Percentiles rank a stretch among this genome's conserved stretches.
Evolutionary conservation across 2,888 invertebrate genomes (phyloP).

Genomic region (Atethmia centrago): DNA sequence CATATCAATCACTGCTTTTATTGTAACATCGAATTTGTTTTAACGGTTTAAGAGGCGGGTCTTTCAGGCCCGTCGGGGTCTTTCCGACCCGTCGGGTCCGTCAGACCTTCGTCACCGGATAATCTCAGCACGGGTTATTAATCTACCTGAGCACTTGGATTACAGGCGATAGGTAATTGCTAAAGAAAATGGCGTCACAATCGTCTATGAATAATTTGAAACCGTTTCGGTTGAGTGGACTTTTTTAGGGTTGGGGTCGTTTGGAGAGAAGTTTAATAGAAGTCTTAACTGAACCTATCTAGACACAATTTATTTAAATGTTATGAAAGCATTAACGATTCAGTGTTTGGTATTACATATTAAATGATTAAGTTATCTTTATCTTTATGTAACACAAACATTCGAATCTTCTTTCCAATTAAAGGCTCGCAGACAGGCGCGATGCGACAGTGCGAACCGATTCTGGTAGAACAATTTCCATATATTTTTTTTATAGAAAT

Average conservation of each 20-base stretch:
- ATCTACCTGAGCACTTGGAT: constrained; percentile 69
- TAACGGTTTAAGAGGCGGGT: constrained; percentile 57
- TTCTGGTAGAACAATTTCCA: too few relatives aligned
- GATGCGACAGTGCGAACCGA: too few relatives aligned
- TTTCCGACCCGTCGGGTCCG: constrained; percentile 52
- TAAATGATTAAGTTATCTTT: too few relatives aligned
- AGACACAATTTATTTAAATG: too few relatives aligned
- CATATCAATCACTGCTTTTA: constrained; percentile 57
- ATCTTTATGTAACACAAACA: too few relatives aligned
- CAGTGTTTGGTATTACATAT: too few relatives aligned
- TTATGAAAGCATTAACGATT: too few relatives aligned
- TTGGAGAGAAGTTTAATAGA: too few relatives aligned
- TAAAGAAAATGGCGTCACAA: constrained; percentile 56
- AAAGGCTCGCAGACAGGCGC: too few relatives aligned
- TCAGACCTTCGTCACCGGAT: constrained; percentile 71
- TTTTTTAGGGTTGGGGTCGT: background rate
- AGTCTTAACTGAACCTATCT: too few relatives aligned
- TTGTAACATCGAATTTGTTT: constrained; percentile 64
- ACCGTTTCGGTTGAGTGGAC: constrained; percentile 18
- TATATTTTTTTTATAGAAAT: too few relatives aligned
- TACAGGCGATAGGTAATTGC: constrained; percentile 64
- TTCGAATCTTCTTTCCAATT: too few relatives aligned
- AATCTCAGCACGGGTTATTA: constrained; percentile 67
- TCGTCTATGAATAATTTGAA: constrained; percentile 56
- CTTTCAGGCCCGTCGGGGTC: constrained; percentile 37